Base-by-base conservation (phyloP, 2,888 invertebrate genomes). In the Saturnia japonica region DNA sequence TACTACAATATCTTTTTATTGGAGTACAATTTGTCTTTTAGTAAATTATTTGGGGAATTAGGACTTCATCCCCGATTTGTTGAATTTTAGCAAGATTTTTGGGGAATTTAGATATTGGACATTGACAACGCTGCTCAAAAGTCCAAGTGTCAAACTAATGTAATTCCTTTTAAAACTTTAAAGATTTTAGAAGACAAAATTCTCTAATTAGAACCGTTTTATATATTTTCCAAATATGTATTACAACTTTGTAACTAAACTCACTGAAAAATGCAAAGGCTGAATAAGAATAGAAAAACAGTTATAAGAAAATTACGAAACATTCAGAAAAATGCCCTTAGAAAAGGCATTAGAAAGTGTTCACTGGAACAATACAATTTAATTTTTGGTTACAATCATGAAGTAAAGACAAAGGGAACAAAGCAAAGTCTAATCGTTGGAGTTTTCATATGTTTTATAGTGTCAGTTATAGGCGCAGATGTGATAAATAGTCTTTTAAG, bases 401-500 rank as follows among this genome's bases (percentile, higher is more conserved):
- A 83, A 78, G 66, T 74, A 43, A 76, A 76, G 72, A 78, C 72
- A 60, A 85, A 83, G 72, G 76, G 74, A 76, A 74, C 78, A 72
- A 86, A 82, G 72, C 85, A 74, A 71, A 85, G 77, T 75, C 73
- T 87, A 66, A 78, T 89, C 74, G 71, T 83, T 67, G 73, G 77
- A 69, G 70, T 85, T 71, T 77, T 85, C 40, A 72, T 80, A 69
- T 72, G 82, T 69, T 81, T 88, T 77, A 71, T 86, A 73, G 77
- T 85, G 68, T 75, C 88, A 80, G 81, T 83, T 69, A 70, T 87
- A 81, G 82, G 85, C 76, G 71, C 84, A 70, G 81, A 76, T 78
- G 78, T 83, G 72, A 78, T 86, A 45, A 83, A 88, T 74, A 86
- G 82, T 85, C 76, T 95, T 76, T 79, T 95, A 77, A 95, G 95